Conservation (phyloP, 1,140 invertebrate species). For the Drosophila kepulauana region DNA sequence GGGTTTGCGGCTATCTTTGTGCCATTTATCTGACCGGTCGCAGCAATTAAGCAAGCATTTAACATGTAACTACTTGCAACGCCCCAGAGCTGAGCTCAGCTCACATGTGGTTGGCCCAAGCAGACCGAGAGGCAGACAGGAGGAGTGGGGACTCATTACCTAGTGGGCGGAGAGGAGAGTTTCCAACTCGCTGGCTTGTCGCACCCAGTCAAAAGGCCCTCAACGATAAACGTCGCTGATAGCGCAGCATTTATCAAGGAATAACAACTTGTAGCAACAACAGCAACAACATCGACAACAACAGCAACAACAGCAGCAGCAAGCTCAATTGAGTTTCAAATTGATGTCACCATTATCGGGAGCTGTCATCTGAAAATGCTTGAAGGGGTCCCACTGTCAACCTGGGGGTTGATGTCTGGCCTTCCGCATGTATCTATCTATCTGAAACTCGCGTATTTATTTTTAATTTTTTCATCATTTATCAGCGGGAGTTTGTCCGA, state of each 20-base stretch:
- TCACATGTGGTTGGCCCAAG: background rate
- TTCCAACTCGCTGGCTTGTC: constrained; percentile 80
- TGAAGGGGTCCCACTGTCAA: constrained; percentile 12
- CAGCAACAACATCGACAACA: constrained; percentile 33
- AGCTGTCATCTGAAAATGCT: constrained; percentile 75
- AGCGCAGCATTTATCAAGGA: constrained; percentile 76
- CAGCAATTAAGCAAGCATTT: constrained; percentile 73
- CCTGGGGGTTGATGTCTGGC: constrained; percentile 32
- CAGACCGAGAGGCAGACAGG: background rate
- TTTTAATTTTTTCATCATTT: constrained; percentile 79
- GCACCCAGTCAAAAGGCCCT: constrained; percentile 69
- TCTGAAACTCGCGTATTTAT: constrained; percentile 60
- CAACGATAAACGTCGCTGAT: constrained; percentile 80
- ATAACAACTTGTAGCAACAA: constrained; percentile 46
- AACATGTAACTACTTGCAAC: constrained; percentile 75
- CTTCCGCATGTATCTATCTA: constrained; percentile 15
- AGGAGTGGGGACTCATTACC: constrained; percentile 50
- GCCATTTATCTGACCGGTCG: constrained; percentile 25
- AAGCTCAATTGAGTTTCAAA: constrained; percentile 84
- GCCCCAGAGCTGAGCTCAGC: constrained; percentile 50
- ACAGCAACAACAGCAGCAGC: constrained; percentile 19
- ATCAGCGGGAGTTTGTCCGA: constrained; percentile 53
- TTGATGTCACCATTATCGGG: constrained; percentile 84
- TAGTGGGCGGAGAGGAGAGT: constrained; percentile 40
- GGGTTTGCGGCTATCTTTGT: constrained; percentile 13